A percentile compares a stretch with the other conserved stretches of the same genome.
Evolutionary conservation across 2,888 invertebrate species (phyloP).

Genomic region (Poecilus cupreus): DNA sequence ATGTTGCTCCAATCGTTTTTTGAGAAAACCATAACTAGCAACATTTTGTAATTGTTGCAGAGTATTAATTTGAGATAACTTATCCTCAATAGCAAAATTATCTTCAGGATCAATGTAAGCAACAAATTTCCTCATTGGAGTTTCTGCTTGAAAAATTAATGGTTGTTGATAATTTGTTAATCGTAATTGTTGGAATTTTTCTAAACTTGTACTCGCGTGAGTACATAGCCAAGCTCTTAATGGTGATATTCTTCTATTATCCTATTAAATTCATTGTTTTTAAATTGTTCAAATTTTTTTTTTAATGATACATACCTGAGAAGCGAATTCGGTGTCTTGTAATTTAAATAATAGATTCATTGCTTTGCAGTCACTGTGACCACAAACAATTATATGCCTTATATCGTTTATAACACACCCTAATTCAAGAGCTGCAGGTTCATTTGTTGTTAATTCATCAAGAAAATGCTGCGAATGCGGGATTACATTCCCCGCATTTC

Average conservation of each 20-base stretch:
- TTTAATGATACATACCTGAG: constrained; percentile 72
- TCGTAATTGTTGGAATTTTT: constrained; percentile 86
- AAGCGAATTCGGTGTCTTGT: constrained; percentile 85
- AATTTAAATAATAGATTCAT: constrained; percentile 94
- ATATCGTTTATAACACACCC: constrained; percentile 95
- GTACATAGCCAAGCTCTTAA: constrained; percentile 93
- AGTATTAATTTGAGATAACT: constrained; percentile 95
- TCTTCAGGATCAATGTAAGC: constrained; percentile 96
- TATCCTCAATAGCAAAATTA: constrained; percentile 91
- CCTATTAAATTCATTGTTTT: constrained; percentile 70
- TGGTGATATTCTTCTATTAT: constrained; percentile 88
- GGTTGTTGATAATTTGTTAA: constrained; percentile 80
- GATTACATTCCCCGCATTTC: constrained; percentile 97
- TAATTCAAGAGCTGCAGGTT: constrained; percentile 96
- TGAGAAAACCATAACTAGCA: constrained; percentile 93
- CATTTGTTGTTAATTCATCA: constrained; percentile 92
- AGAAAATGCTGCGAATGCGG: constrained; percentile 93
- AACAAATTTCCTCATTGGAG: constrained; percentile 89
- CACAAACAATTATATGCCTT: constrained; percentile 94
- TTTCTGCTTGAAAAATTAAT: constrained; percentile 90
- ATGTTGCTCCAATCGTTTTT: constrained; percentile 85
- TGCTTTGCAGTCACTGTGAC: constrained; percentile 98
- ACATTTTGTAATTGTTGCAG: constrained; percentile 94
- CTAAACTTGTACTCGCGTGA: constrained; percentile 87
- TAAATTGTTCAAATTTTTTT: constrained; percentile 41